These are phyloP conservation scores for Chorisops tibialis DNA, from an alignment of 2,888 invertebrate species.

Conservation along the genomic window DNA sequence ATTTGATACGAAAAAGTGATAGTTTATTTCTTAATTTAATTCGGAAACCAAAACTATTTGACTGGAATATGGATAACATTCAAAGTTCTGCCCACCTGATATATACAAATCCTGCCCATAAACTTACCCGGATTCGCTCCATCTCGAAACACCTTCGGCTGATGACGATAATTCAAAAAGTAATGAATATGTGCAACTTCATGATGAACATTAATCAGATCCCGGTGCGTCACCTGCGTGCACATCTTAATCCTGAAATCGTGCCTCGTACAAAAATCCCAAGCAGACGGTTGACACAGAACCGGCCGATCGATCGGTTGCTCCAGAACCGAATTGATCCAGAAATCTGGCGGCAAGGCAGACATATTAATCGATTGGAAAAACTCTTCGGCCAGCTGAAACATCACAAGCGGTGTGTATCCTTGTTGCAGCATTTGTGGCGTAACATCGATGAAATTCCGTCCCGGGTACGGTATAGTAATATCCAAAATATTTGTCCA, in stretches of 20 bases:
- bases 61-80: too few relatives aligned
- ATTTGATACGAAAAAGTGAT: too few relatives aligned
- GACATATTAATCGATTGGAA: slow-evolving; percentile 86
- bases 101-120: too few relatives aligned
- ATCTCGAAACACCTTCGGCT: slow-evolving; percentile 81
- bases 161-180: slow-evolving; percentile 77
- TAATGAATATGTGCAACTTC: slow-evolving; percentile 92
- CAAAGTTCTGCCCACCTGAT: too few relatives aligned
- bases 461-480: slow-evolving; percentile 81
- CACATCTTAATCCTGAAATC: slow-evolving; percentile 89
- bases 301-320: slow-evolving; percentile 74
- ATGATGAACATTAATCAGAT: slow-evolving; percentile 83
- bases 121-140: slow-evolving; percentile 89
- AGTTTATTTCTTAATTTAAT: too few relatives aligned
- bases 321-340: slow-evolving; percentile 79
- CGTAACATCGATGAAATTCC: slow-evolving; percentile 77
- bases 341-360: slow-evolving; percentile 81
- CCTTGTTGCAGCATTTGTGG: slow-evolving; percentile 81
- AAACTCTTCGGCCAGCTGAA: slow-evolving; percentile 86
- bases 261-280: slow-evolving; percentile 88
- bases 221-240: slow-evolving; percentile 79
- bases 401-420: slow-evolving; percentile 78
- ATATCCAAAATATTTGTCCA: slow-evolving; percentile 80
- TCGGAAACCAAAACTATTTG: too few relatives aligned
- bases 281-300: slow-evolving; percentile 87